phyloP scores from a whole-genome alignment of 2,888 invertebrate species.

The Steinernema scapterisci region DNA sequence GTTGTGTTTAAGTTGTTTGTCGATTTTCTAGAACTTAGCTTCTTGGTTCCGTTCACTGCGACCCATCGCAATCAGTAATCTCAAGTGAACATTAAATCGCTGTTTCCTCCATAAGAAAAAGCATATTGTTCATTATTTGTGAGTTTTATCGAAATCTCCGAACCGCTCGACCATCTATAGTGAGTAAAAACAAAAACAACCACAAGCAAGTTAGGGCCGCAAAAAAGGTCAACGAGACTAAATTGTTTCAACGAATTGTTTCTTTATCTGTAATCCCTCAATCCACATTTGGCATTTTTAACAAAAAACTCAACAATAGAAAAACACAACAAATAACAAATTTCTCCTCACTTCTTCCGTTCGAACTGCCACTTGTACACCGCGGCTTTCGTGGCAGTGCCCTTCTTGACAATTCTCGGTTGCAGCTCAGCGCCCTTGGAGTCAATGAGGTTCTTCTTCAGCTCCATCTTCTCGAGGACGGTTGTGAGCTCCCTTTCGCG shows the following conservation, averaged over 20 bases:
- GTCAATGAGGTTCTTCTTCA: slow-evolving; percentile 55
- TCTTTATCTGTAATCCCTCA: no score
- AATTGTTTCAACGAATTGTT: no score
- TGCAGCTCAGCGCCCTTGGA: slow-evolving; percentile 47
- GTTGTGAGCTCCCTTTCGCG: slow-evolving; percentile 60
- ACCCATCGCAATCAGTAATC: no score
- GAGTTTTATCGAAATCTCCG: neutral
- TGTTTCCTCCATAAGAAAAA: no score
- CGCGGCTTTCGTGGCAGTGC: slow-evolving; percentile 56
- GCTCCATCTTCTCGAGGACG: slow-evolving; percentile 59
- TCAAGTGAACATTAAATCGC: neutral
- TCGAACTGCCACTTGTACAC: slow-evolving; percentile 66
- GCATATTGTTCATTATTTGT: no score
- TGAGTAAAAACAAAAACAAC: no score
- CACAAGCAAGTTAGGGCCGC: no score
- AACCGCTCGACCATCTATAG: neutral
- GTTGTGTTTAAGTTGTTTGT: no score
- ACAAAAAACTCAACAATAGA: slow-evolving; percentile 35
- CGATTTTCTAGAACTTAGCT: no score
- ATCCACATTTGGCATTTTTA: neutral
- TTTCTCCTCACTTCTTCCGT: slow-evolving; percentile 54
- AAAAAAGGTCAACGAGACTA: no score
- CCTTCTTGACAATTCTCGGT: slow-evolving; percentile 56
- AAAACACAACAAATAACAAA: slow-evolving; percentile 33
- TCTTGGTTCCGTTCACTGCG: no score